phyloP scores from a whole-genome alignment of 1,140 invertebrate species.

The Cyrtorhinus lividipennis region DNA sequence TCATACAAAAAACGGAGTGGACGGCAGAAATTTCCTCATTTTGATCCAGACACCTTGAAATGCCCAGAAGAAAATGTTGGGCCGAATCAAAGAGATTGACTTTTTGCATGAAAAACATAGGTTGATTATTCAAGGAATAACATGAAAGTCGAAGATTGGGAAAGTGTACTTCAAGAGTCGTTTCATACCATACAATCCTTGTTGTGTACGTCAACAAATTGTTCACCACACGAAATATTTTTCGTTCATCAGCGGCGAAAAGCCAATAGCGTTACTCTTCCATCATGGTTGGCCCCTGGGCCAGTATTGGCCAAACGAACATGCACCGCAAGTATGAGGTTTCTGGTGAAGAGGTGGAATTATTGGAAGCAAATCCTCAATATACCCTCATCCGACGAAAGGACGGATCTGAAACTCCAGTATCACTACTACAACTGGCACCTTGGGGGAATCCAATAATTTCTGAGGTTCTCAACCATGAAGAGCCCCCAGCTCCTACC shows the following conservation, averaged over 20 bases:
- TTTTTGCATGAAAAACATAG: too few species aligned
- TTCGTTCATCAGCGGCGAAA: neutral
- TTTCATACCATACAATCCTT: conserved; percentile 15
- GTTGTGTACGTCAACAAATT: conserved; percentile 18
- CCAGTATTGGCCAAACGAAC: conserved; percentile 7
- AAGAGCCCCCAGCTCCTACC: too few species aligned
- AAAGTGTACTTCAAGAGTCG: neutral
- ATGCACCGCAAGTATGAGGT: conserved; percentile 1
- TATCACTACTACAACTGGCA: conserved; percentile 19
- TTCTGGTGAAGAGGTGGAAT: conserved; percentile 13
- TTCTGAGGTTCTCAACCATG: too few species aligned
- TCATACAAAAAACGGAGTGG: too few species aligned
- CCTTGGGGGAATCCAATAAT: neutral
- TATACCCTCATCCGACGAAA: conserved; percentile 14
- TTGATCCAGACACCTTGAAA: too few species aligned
- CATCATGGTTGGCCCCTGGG: conserved; percentile 10
- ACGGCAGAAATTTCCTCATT: too few species aligned
- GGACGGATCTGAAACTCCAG: conserved; percentile 19
- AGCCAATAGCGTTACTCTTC: conserved; percentile 1
- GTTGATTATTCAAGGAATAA: too few species aligned
- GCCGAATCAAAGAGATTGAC: too few species aligned
- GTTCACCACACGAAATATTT: conserved; percentile 13
- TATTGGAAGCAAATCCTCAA: conserved; percentile 18
- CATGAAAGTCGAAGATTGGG: too few species aligned
- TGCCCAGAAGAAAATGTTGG: too few species aligned